Evolutionary conservation across 2,797 vertebrate genomes (phyloP), one percentile per base, ranked within the genome.

Genomic region (Eupleurogrammus muticus): DNA sequence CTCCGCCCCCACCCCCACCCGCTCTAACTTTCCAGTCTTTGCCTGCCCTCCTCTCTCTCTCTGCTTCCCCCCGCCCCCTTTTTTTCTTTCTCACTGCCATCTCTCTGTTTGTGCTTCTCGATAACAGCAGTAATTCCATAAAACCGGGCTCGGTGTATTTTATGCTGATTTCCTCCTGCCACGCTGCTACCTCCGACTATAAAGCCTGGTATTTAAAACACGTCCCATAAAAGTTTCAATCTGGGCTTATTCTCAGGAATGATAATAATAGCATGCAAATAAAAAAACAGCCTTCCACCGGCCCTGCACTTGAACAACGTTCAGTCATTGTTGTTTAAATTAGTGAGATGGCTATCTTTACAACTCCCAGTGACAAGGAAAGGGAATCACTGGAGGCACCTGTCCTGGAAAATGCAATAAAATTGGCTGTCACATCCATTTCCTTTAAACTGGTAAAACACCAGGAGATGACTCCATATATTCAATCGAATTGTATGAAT

Each of bases 81-180:
- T 13, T 60, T 38, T 60, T 54, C 48, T 52, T 57, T 59, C 40
- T 52, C 42, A 44, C 53, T 56, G 52, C 68, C 48, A 21, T 76
- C 51, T 58, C 77, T 62, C 19, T 79, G 55, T 86, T 73, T 77
- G 60, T 57, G 50, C 75, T 73, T 80, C 62, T 70, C 23, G 64
- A 82, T 84, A 88, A 63, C 65, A 69, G 64, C 73, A 48, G 51
- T 69, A 74, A 76, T 85, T 82, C 50, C 75, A 76, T 68, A 52
- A 79, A 84, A 62, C 44, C 70, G 72, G 79, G 86, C 80, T 86
- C 70, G 74, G 14, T 73, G 85, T 44, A 72, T 82, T 65, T 71
- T 48, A 46, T 32, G 71, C 75, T 57, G 48, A 70, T 66, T 60
- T 52, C 61, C 52, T 70, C 7, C 34, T 16, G 47, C 44, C 74